phyloP scores from a whole-genome alignment of 2,113 vertebrate genomes.

The Daphoenositta chrysoptera region DNA sequence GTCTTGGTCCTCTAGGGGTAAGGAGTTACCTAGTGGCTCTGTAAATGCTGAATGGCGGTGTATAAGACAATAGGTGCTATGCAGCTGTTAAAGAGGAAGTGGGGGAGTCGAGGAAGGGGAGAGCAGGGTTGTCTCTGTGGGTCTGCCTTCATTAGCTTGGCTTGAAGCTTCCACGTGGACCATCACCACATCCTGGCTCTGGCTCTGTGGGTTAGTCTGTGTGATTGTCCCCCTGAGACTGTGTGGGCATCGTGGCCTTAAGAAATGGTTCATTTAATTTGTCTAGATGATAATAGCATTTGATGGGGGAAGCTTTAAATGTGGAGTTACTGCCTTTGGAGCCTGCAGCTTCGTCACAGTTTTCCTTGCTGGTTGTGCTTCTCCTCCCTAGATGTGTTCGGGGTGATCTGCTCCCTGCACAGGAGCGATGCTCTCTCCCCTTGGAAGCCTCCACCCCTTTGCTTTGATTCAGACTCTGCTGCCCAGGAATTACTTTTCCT shows the following conservation, averaged over 20 bases:
- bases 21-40: background rate
- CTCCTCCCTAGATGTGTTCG: accelerated
- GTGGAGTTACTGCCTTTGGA: background rate
- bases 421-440: background rate
- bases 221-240: background rate
- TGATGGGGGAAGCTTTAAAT: background rate
- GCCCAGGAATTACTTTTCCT: background rate
- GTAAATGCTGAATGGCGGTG: background rate
- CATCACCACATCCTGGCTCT: background rate
- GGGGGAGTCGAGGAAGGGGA: background rate
- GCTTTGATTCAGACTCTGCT: background rate
- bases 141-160: background rate
- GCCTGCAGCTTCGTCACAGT: background rate
- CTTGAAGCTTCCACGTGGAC: background rate
- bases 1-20: background rate
- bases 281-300: background rate
- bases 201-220: background rate
- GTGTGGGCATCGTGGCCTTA: background rate
- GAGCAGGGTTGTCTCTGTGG: background rate
- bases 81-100: background rate
- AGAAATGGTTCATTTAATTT: background rate
- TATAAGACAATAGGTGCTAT: background rate
- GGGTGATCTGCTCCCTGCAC: accelerated
- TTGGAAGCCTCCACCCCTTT: background rate
- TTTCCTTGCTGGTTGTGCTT: background rate